These are phyloP conservation scores for Rallus limicola DNA, from an alignment of 2,113 vertebrate species.

Conservation along the genomic window DNA sequence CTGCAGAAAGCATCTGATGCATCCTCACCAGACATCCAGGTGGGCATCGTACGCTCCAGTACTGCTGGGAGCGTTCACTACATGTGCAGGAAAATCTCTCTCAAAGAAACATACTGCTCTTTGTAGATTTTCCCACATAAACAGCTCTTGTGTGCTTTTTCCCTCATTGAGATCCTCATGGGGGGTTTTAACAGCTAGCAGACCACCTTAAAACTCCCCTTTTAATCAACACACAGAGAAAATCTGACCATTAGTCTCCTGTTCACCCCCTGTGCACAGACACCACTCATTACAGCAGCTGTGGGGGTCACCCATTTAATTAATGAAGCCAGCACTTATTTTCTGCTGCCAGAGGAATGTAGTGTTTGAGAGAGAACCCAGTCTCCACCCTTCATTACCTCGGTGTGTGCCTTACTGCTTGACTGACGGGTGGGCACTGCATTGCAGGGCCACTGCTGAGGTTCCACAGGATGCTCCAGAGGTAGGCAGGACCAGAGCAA, in stretches of 20 bases:
- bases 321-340: background rate
- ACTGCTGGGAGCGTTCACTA: background rate
- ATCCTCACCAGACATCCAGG: background rate
- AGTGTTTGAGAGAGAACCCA: background rate
- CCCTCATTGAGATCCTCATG: background rate
- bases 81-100: background rate
- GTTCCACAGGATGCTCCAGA: fast-evolving
- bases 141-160: background rate
- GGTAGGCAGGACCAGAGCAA: background rate
- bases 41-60: background rate
- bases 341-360: background rate
- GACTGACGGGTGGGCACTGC: background rate
- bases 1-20: background rate
- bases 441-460: background rate
- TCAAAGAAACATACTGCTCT: background rate
- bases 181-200: background rate
- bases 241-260: background rate
- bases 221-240: background rate
- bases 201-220: background rate
- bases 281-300: background rate
- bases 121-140: background rate
- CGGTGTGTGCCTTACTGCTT: background rate
- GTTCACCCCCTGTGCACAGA: background rate
- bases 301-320: background rate
- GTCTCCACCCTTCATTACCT: background rate